These are phyloP conservation scores for Vanessa cardui DNA, from an alignment of 2,888 invertebrate genomes.

Conservation along the genomic window DNA sequence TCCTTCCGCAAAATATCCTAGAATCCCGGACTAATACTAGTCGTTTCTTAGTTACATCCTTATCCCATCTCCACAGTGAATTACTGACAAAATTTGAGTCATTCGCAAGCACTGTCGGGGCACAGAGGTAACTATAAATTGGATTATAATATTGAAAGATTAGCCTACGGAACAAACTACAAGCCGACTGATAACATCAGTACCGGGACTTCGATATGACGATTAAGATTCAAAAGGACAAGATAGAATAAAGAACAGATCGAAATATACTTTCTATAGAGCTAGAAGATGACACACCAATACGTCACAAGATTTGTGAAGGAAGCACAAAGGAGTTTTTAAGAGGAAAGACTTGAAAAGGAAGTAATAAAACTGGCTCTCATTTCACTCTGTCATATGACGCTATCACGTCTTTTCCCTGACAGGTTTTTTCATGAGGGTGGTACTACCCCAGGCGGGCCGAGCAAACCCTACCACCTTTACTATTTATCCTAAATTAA, in stretches of 20 bases:
- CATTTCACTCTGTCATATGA: neutral
- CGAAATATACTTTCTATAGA: neutral
- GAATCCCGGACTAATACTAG: too few species aligned
- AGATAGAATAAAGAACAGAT: neutral
- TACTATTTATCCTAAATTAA: neutral
- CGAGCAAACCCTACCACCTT: neutral
- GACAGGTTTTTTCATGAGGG: neutral
- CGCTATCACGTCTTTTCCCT: neutral
- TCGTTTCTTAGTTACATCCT: too few species aligned
- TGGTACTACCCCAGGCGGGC: constrained; percentile 5
- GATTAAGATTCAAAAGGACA: neutral
- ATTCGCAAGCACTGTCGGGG: too few species aligned
- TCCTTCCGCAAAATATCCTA: too few species aligned
- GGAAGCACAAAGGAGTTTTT: too few species aligned
- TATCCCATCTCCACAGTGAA: too few species aligned
- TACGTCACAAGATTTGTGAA: too few species aligned
- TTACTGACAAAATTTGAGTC: too few species aligned
- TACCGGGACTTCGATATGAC: neutral
- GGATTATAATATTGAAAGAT: too few species aligned
- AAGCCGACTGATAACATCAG: neutral
- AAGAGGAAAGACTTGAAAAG: neutral
- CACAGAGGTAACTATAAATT: too few species aligned
- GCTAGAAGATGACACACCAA: neutral
- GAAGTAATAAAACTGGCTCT: neutral
- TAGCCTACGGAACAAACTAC: neutral